Conservation (phyloP, 2,888 invertebrate genomes). For the Cephonodes hylas region DNA sequence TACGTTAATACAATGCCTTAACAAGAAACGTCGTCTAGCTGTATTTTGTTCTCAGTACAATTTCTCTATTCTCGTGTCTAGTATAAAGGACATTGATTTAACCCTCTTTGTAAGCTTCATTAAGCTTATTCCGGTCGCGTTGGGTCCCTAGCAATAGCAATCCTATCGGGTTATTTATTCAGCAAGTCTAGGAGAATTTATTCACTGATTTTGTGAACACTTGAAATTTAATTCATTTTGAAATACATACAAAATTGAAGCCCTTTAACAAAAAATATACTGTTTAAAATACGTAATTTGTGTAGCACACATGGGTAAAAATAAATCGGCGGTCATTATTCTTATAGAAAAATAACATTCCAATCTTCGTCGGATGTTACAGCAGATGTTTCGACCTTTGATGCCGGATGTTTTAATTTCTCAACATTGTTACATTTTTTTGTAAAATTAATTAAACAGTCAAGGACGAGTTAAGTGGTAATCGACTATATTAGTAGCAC, state of each 20-base stretch:
- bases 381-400: too few species aligned
- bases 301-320: too few species aligned
- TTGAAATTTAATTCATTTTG: not conserved
- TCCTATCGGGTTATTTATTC: not conserved
- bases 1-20: too few species aligned
- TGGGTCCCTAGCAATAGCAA: not conserved
- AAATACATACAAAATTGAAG: not conserved
- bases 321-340: too few species aligned
- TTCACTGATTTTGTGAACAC: not conserved
- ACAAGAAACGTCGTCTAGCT: not conserved
- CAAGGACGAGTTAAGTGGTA: not conserved
- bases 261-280: too few species aligned
- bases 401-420: not conserved
- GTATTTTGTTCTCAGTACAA: not conserved
- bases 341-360: too few species aligned
- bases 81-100: not conserved
- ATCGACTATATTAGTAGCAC: not conserved
- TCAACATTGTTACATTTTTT: not conserved
- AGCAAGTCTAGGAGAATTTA: not conserved
- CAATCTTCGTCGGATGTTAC: too few species aligned
- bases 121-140: not conserved
- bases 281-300: too few species aligned
- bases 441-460: not conserved
- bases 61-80: not conserved
- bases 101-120: not conserved